Evolutionary conservation across 2,888 invertebrate genomes (phyloP).

Genomic region (Leptopilina drosophilae): DNA sequence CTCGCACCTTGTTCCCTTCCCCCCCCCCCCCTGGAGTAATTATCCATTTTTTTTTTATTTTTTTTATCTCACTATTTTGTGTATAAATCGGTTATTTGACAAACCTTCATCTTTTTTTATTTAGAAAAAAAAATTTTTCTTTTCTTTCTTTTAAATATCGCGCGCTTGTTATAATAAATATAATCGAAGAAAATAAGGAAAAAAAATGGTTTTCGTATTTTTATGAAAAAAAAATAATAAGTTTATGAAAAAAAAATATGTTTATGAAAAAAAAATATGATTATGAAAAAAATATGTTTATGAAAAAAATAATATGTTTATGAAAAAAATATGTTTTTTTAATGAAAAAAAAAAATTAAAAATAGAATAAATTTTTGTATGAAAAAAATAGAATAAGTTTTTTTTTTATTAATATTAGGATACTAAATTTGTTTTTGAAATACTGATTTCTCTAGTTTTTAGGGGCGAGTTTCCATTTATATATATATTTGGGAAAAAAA

Average conservation of each 20-base stretch:
- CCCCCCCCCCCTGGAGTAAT: conserved; percentile 40
- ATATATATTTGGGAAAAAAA: no score
- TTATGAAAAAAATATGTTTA: no score
- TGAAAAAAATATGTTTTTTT: no score
- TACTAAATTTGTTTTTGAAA: conserved; percentile 57
- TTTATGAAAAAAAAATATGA: no score
- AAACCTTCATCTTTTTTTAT: neutral
- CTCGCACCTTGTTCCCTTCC: conserved; percentile 2
- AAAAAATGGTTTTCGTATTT: no score
- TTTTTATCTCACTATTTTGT: conserved; percentile 39
- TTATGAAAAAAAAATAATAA: no score
- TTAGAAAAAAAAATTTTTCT: neutral
- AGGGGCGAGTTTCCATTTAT: conserved; percentile 50
- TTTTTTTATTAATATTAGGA: conserved; percentile 10
- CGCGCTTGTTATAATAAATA: neutral
- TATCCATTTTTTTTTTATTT: conserved; percentile 29
- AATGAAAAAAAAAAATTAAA: no score
- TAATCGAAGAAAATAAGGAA: neutral
- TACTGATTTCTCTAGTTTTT: conserved; percentile 66
- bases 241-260: no score
- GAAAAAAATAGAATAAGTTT: neutral
- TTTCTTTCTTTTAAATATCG: neutral
- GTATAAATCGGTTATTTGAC: conserved; percentile 15
- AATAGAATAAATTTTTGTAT: no score
- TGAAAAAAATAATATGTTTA: no score